Evolutionary conservation across 2,113 vertebrate species (phyloP).

Genomic region (Alethe castanea): DNA sequence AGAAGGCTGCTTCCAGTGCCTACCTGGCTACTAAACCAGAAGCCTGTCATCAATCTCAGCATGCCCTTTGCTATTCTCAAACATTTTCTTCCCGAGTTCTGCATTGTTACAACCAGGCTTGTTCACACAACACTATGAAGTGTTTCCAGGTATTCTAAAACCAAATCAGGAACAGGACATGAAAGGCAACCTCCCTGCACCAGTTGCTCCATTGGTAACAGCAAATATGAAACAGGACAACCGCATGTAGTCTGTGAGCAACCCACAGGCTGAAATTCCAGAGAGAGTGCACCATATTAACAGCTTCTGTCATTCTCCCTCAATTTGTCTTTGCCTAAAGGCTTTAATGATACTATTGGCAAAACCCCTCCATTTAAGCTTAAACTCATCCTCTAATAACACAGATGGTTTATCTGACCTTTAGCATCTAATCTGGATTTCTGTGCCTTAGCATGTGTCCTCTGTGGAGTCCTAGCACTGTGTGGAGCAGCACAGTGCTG

Average conservation of each 20-base stretch:
- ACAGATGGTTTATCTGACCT: background rate
- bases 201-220: background rate
- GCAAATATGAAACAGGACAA: background rate
- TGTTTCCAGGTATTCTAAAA: background rate
- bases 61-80: background rate
- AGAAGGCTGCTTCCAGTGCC: background rate
- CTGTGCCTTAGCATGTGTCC: background rate
- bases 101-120: background rate
- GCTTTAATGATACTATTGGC: background rate
- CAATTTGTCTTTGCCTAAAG: background rate
- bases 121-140: background rate
- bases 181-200: background rate
- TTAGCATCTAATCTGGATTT: background rate
- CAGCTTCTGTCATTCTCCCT: background rate
- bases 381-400: background rate
- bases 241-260: background rate
- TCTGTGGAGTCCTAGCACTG: background rate
- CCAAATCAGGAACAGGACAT: background rate
- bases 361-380: background rate
- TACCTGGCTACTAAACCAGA: background rate
- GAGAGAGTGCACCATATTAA: background rate
- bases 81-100: accelerated
- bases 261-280: background rate
- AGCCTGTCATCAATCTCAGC: background rate
- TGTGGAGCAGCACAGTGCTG: background rate